A percentile compares a stretch with the other conserved stretches of the same genome.
Evolutionary conservation across 1,140 invertebrate species (phyloP).

Genomic region (Tetragnatha versicolor): DNA sequence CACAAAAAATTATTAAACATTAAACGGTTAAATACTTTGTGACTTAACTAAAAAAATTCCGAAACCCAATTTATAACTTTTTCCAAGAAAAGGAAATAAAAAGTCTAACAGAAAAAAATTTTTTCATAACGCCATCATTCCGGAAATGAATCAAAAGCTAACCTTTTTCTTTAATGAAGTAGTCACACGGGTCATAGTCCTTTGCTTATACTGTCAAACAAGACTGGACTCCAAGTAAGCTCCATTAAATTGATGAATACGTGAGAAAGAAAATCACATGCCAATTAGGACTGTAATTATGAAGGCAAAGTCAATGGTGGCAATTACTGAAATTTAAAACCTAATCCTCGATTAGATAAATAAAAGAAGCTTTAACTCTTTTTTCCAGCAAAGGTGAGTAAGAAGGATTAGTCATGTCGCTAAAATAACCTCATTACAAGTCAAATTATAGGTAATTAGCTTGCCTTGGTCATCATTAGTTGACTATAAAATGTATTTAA

Average conservation of each 20-base stretch:
- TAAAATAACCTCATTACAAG: constrained; percentile 1
- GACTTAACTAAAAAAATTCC: too few species aligned
- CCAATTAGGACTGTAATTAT: neutral
- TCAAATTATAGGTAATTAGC: constrained; percentile 10
- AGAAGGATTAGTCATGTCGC: constrained; percentile 2
- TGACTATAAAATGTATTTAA: constrained; percentile 4
- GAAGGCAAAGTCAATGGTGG: neutral
- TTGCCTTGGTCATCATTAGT: constrained; percentile 14
- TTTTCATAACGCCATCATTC: too few species aligned
- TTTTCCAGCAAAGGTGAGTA: neutral
- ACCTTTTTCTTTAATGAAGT: too few species aligned
- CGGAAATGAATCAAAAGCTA: too few species aligned
- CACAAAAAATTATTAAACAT: too few species aligned
- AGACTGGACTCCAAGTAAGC: too few species aligned
- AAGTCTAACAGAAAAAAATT: too few species aligned
- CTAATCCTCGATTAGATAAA: neutral
- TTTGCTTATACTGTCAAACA: too few species aligned
- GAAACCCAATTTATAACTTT: too few species aligned
- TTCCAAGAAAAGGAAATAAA: too few species aligned
- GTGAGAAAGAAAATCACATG: neutral
- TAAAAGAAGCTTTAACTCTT: neutral
- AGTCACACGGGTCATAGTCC: too few species aligned
- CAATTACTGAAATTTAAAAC: constrained; percentile 21
- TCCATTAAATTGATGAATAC: neutral
- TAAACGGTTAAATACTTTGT: too few species aligned